A percentile compares a stretch with the other conserved stretches of the same genome.
Conservation (phyloP, 92 coral and sea anemone species). For the Anthopleura xanthogrammica region DNA sequence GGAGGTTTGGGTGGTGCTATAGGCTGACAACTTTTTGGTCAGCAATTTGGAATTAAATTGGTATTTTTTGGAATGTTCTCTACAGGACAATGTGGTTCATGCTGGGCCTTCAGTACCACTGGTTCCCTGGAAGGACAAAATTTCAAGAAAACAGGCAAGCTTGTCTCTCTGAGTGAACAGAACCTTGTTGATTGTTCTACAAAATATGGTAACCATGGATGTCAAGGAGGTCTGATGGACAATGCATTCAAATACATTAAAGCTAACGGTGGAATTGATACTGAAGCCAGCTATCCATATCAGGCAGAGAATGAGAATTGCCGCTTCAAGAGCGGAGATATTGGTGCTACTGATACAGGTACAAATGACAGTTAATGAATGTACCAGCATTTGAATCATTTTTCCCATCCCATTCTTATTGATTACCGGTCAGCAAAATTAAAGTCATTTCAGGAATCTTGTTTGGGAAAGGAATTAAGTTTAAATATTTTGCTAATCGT, state of each 20-base stretch:
- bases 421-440: too few relatives aligned
- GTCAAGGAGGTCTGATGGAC: constrained; percentile 63
- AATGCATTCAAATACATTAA: constrained; percentile 73
- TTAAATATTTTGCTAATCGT: too few relatives aligned
- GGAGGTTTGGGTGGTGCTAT: too few relatives aligned
- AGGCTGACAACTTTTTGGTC: too few relatives aligned
- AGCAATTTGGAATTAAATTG: too few relatives aligned
- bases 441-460: too few relatives aligned
- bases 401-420: too few relatives aligned
- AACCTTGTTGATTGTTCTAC: constrained; percentile 85
- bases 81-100: constrained; percentile 66
- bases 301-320: constrained; percentile 54
- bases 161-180: constrained; percentile 87
- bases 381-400: too few relatives aligned
- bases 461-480: too few relatives aligned
- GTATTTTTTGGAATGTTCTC: neutral
- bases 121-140: constrained; percentile 92
- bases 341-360: constrained; percentile 85
- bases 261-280: constrained; percentile 81
- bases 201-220: constrained; percentile 49
- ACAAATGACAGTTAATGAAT: neutral
- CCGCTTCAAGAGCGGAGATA: constrained; percentile 40
- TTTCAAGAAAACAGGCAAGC: constrained; percentile 80
- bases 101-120: constrained; percentile 91
- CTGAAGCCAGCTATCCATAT: constrained; percentile 83